Evolutionary conservation across 2,797 vertebrate species (phyloP).

Genomic region (Ptychobarbus kaznakovi): DNA sequence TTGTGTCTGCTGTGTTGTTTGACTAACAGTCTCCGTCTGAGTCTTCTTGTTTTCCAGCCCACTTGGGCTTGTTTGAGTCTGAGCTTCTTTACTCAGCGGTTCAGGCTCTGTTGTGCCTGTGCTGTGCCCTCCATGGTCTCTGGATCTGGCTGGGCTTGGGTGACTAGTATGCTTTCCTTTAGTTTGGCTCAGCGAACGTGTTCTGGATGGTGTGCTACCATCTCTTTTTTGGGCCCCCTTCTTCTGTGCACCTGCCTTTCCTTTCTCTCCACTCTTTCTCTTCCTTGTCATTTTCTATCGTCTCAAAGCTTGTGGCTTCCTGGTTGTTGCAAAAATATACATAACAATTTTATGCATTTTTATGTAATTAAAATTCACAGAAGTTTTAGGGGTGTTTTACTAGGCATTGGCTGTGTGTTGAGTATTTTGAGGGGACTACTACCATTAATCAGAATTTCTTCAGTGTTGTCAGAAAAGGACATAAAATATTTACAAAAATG

Average conservation of each 20-base stretch:
- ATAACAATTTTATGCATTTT: neutral
- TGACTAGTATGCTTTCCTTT: neutral
- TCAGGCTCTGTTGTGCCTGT: neutral
- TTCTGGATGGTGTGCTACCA: conserved; percentile 29
- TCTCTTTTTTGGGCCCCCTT: neutral
- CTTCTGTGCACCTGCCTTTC: conserved; percentile 12
- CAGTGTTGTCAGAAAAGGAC: too few species aligned
- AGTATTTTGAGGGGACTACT: too few species aligned
- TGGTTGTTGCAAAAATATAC: neutral
- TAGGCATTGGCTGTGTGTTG: too few species aligned
- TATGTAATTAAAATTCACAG: neutral
- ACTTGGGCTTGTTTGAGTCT: conserved; percentile 65
- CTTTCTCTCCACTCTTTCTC: conserved; percentile 21
- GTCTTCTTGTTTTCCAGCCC: neutral
- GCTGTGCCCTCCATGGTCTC: conserved; percentile 1
- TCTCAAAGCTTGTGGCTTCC: conserved; percentile 12
- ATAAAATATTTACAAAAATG: too few species aligned
- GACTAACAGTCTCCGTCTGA: conserved; percentile 62
- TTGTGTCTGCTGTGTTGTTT: conserved; percentile 67
- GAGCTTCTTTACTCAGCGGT: conserved; percentile 47
- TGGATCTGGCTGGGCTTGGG: neutral
- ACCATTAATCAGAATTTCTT: too few species aligned
- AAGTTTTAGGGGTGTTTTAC: too few species aligned
- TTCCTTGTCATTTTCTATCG: conserved; percentile 46
- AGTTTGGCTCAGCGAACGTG: conserved; percentile 30